These are phyloP conservation scores for Acanthosepion esculentum DNA, from an alignment of 2,888 invertebrate genomes.

Conservation along the genomic window DNA sequence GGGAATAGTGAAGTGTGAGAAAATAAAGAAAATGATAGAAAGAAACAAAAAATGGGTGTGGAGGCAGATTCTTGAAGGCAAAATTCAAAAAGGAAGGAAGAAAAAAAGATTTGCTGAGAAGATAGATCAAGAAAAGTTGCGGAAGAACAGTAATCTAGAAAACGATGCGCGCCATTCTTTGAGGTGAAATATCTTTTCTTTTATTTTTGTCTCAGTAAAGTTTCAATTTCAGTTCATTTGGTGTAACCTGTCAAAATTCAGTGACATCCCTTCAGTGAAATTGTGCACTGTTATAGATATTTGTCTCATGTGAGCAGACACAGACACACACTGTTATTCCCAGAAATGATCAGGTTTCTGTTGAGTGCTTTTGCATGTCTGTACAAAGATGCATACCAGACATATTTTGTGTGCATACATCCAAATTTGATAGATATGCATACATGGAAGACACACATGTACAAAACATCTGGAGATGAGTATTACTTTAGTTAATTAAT, in stretches of 20 bases:
- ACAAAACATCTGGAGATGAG: background rate
- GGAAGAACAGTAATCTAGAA: no score
- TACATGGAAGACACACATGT: background rate
- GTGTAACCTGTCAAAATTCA: background rate
- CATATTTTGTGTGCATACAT: background rate
- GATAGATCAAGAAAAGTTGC: no score
- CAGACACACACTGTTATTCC: background rate
- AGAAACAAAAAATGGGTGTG: no score
- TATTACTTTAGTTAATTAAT: background rate
- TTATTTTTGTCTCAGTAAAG: background rate
- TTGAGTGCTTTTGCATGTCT: background rate
- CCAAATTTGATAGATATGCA: background rate
- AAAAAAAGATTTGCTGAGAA: no score
- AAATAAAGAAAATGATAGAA: no score
- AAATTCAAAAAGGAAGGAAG: no score
- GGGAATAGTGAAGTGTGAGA: no score
- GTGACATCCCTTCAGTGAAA: background rate
- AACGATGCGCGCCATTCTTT: background rate
- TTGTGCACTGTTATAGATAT: background rate
- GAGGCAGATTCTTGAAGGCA: no score
- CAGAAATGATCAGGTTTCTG: background rate
- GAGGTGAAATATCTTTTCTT: background rate
- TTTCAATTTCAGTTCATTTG: background rate
- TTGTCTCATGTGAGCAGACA: background rate
- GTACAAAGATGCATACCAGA: background rate